Percentiles rank a stretch among this genome's conserved stretches.
These are phyloP conservation scores for Gymnopithys bicolor DNA, from an alignment of 2,797 vertebrate species.

Conservation along the genomic window DNA sequence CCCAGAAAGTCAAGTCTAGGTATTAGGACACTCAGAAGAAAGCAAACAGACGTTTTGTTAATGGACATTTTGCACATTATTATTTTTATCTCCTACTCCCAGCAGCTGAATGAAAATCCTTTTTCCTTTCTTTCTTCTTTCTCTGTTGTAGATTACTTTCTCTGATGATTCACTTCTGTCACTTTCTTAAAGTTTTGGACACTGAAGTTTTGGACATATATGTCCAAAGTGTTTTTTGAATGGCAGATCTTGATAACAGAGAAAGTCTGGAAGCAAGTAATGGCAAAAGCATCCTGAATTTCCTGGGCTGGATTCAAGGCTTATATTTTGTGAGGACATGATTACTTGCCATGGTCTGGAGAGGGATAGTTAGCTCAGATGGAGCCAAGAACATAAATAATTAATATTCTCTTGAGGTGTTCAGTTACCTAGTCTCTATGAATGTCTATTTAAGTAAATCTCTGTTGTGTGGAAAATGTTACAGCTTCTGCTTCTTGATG, in stretches of 20 bases:
- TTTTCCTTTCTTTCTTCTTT: neutral
- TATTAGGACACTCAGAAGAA: neutral
- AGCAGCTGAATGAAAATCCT: neutral
- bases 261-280: neutral
- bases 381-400: neutral
- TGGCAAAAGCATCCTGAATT: no score
- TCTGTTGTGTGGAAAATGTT: neutral
- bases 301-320: no score
- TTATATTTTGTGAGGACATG: no score
- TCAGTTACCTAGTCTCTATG: neutral
- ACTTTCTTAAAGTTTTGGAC: neutral
- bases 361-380: neutral
- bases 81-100: neutral
- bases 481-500: neutral
- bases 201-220: neutral
- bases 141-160: neutral
- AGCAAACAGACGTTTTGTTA: neutral
- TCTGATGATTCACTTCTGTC: neutral
- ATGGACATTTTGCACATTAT: neutral
- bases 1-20: neutral
- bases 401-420: neutral
- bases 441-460: neutral
- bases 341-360: neutral
- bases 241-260: neutral
- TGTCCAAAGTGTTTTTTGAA: neutral